Base-by-base conservation (phyloP, 2,113 vertebrate species). In the Butorides virescens region DNA sequence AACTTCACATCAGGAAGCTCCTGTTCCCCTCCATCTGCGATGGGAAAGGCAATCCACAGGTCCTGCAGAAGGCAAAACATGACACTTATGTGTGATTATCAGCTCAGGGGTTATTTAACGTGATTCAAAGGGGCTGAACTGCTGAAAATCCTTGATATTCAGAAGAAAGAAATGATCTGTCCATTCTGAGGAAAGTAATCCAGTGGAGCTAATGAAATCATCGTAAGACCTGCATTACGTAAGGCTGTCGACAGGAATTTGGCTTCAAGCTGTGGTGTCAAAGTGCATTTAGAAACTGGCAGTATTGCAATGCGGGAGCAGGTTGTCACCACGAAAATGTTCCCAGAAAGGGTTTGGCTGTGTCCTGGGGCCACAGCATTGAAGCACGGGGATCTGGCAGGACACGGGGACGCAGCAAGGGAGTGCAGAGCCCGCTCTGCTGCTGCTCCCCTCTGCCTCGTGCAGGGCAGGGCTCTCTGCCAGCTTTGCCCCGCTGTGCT, bases 301-400 rank as follows among this genome's bases (percentile, higher is more conserved):
- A 66, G 53, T 13, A 22, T 11, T 47, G 53, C 11, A 6, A 11
- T 20, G 10, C 11, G 8, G 65, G 46, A 44, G 27, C 42, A 50
- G 23, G 12, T 6, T 37, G 11, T 52, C n/a, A 19, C 62, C 8
- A 9, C 6, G 3, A 11, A 68, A 39, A 53, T 25, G 9, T 27
- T 30, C 56, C 32, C 36, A 19, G 37, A 22, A 68, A 42, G 26
- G 52, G 20, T 15, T 83, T 4, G 13, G 30, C 56, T 62, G 52
- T 47, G 42, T 30, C 15, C 67, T 6, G 21, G 21, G 46, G 13
- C 36, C 29, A 3, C 0, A 1, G 65, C 3, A 9, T 10, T 0
- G 3, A 26, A 87, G 62, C 63, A 12, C 13, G 3, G 3, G 67
- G 26, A 25, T 25, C 14, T 53, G 66, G 36, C 30, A 29, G 72